These are phyloP conservation scores for Geotrupes spiniger DNA, from an alignment of 2,888 invertebrate species.

Conservation along the genomic window DNA sequence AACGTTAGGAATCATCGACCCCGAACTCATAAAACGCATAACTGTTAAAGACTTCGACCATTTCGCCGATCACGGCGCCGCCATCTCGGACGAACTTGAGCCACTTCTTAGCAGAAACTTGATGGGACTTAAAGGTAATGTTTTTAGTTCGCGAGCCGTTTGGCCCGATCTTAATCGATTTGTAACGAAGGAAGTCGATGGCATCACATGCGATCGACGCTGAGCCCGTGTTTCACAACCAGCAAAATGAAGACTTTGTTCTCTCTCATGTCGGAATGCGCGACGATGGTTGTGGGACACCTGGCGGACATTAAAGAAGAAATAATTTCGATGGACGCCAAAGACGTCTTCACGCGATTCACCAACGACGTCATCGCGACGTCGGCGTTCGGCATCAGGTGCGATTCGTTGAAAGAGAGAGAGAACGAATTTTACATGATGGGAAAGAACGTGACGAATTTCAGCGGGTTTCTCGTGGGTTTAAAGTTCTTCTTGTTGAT, in stretches of 20 bases:
- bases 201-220: too few species aligned
- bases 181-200: too few species aligned
- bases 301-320: constrained; percentile 25
- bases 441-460: constrained; percentile 47
- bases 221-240: too few species aligned
- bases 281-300: constrained; percentile 35
- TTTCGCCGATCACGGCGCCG: constrained; percentile 41
- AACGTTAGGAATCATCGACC: constrained; percentile 32
- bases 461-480: neutral
- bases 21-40: constrained; percentile 43
- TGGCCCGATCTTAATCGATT: too few species aligned
- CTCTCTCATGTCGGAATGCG: constrained; percentile 42
- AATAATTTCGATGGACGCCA: constrained; percentile 34
- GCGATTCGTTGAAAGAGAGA: constrained; percentile 52
- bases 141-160: too few species aligned
- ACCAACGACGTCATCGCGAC: constrained; percentile 54
- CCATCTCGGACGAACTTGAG: constrained; percentile 33
- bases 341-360: constrained; percentile 42
- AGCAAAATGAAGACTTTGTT: too few species aligned
- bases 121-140: constrained; percentile 26
- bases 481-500: too few species aligned
- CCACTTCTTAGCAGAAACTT: constrained; percentile 30
- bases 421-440: constrained; percentile 54
- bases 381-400: constrained; percentile 52
- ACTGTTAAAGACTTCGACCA: constrained; percentile 46